These are phyloP conservation scores for Chromoteleia sp. DNA, from an alignment of 2,888 invertebrate species.

Conservation along the genomic window DNA sequence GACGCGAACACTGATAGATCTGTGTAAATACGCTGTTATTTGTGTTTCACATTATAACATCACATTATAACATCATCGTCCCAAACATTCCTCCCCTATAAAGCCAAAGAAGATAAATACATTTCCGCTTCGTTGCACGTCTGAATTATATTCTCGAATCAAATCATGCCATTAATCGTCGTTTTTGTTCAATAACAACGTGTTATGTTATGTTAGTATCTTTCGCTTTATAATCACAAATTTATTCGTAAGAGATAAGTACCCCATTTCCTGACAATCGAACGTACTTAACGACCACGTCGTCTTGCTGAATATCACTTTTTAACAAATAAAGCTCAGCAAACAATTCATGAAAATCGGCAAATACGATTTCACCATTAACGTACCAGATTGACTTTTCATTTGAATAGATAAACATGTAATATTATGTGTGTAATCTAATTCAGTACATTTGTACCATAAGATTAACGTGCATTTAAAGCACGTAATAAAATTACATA, in stretches of 20 bases:
- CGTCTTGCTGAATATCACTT: no score
- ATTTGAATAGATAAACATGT: no score
- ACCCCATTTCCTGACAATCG: conserved; percentile 14
- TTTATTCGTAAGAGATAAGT: conserved; percentile 25
- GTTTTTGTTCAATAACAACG: conserved; percentile 15
- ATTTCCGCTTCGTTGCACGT: conserved; percentile 6
- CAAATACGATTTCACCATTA: no score
- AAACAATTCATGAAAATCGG: neutral
- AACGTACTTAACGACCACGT: neutral
- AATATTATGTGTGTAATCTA: no score
- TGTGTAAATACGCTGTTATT: conserved; percentile 32
- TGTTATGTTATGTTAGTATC: conserved; percentile 22
- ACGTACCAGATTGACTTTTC: no score
- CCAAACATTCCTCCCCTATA: conserved; percentile 1
- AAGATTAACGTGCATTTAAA: no score
- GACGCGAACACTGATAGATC: conserved; percentile 30
- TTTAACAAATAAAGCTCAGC: neutral
- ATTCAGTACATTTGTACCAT: no score
- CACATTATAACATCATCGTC: neutral
- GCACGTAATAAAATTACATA: no score
- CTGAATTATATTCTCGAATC: conserved; percentile 23
- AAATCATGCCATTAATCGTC: conserved; percentile 12
- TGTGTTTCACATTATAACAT: conserved; percentile 17
- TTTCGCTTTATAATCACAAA: conserved; percentile 25
- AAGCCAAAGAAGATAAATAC: conserved; percentile 42